Percentiles rank a stretch among this genome's conserved stretches.
These are phyloP conservation scores for Siderastrea radians DNA, from an alignment of 92 coral and sea anemone species.

Conservation along the genomic window DNA sequence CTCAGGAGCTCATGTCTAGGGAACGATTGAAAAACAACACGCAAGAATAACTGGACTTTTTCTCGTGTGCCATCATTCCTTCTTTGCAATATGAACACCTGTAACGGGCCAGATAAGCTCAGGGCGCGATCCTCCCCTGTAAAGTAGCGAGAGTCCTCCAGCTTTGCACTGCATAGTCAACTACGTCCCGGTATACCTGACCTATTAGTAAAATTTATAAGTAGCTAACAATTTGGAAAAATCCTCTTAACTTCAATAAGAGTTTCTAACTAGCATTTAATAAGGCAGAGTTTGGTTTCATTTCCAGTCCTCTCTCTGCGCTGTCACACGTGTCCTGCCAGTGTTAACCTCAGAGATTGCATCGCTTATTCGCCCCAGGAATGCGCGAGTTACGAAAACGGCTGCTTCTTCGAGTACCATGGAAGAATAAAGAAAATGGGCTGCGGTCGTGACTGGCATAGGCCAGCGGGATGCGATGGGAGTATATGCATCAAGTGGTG, in stretches of 20 bases:
- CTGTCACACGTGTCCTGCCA: slow-evolving; percentile 31
- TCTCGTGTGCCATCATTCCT: too few relatives aligned
- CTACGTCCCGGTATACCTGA: too few relatives aligned
- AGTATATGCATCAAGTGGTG: slow-evolving; percentile 74
- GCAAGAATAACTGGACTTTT: too few relatives aligned
- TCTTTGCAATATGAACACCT: too few relatives aligned
- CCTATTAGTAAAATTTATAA: neutral
- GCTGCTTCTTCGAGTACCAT: slow-evolving; percentile 74
- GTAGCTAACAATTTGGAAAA: neutral
- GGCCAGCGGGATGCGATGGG: slow-evolving; percentile 75
- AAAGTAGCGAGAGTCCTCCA: too few relatives aligned
- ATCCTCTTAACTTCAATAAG: neutral
- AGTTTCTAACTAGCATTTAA: neutral
- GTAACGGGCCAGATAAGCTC: too few relatives aligned
- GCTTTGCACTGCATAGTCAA: too few relatives aligned
- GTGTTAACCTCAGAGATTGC: slow-evolving; percentile 37
- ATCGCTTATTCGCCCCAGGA: slow-evolving; percentile 72
- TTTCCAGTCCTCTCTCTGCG: slow-evolving; percentile 21
- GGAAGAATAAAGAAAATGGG: slow-evolving; percentile 61
- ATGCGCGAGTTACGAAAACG: slow-evolving; percentile 67
- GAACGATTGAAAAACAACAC: too few relatives aligned
- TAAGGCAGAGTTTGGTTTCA: neutral
- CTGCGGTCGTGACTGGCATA: slow-evolving; percentile 79
- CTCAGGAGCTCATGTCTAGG: too few relatives aligned
- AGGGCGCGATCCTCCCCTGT: too few relatives aligned